Evolutionary conservation across 1,140 invertebrate species (phyloP).

Genomic region (Zelostemma sp.): DNA sequence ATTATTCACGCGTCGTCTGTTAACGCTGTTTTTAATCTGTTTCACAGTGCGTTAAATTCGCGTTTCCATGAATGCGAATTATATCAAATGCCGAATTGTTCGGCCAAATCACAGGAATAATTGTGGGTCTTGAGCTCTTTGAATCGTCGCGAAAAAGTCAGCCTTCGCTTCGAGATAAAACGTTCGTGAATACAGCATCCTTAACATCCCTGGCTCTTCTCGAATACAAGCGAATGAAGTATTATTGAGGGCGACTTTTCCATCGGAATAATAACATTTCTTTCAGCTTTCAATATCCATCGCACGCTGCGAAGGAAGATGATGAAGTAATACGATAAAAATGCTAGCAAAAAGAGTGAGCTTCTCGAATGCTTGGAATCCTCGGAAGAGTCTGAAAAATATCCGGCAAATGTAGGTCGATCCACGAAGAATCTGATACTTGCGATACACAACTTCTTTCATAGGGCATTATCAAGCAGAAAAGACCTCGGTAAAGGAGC

Average conservation of each 20-base stretch:
- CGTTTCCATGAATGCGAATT: conserved; percentile 29
- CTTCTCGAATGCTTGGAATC: no score
- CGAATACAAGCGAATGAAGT: background rate
- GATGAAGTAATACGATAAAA: no score
- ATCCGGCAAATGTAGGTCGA: conserved; percentile 28
- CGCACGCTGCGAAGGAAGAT: conserved; percentile 16
- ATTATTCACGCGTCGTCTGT: conserved; percentile 41
- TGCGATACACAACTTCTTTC: conserved; percentile 22
- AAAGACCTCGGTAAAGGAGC: background rate
- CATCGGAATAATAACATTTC: conserved; percentile 21
- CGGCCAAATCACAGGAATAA: background rate
- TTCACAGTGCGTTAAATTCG: conserved; percentile 44
- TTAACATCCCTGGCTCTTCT: background rate
- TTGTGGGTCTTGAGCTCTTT: background rate
- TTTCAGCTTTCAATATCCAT: conserved; percentile 12
- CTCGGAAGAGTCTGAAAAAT: conserved; percentile 28
- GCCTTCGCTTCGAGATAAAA: background rate
- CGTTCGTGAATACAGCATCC: no score
- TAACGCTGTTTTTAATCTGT: conserved; percentile 46
- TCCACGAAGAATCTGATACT: conserved; percentile 32
- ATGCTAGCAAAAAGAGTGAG: no score
- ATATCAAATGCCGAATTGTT: conserved; percentile 36
- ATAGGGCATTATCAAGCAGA: conserved; percentile 13
- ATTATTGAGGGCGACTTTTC: conserved; percentile 6
- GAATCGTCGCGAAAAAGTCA: background rate